These are phyloP conservation scores for Megaleporinus macrocephalus DNA, from an alignment of 2,113 vertebrate species.

Conservation along the genomic window DNA sequence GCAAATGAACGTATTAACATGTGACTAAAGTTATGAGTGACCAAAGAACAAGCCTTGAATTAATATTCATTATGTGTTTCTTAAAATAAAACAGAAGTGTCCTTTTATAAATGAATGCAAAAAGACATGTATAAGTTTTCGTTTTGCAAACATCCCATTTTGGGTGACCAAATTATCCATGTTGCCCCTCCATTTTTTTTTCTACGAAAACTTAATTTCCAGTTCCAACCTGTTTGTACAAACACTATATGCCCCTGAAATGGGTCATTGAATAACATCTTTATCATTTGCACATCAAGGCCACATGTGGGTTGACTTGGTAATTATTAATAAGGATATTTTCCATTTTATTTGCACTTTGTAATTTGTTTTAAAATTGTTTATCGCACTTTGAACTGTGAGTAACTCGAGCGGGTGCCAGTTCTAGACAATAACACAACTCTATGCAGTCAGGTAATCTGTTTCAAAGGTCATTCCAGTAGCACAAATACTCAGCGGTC, in stretches of 20 bases:
- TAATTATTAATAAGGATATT: constrained; percentile 63
- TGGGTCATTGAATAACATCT: constrained; percentile 40
- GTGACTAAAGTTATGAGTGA: too few relatives aligned
- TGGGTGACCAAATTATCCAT: too few relatives aligned
- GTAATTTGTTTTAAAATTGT: constrained; percentile 58
- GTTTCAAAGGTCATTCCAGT: constrained; percentile 46
- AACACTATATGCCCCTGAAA: constrained; percentile 14
- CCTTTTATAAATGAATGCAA: too few relatives aligned
- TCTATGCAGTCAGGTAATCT: constrained; percentile 36
- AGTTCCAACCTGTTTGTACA: constrained; percentile 6
- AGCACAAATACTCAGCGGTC: constrained; percentile 15
- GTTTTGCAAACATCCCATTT: too few relatives aligned
- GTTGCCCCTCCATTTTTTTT: background rate
- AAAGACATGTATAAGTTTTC: too few relatives aligned
- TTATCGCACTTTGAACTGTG: constrained; percentile 53
- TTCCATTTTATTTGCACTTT: constrained; percentile 60
- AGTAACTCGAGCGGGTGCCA: constrained; percentile 18
- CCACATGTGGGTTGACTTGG: constrained; percentile 50
- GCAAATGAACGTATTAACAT: too few relatives aligned
- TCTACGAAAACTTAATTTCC: constrained; percentile 23
- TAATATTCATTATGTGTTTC: too few relatives aligned
- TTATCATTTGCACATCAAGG: constrained; percentile 51
- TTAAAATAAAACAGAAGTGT: too few relatives aligned
- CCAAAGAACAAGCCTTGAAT: too few relatives aligned
- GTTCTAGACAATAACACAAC: constrained; percentile 36